Evolutionary conservation across 2,888 invertebrate genomes (phyloP).

Genomic region (Nomada ferruginata): DNA sequence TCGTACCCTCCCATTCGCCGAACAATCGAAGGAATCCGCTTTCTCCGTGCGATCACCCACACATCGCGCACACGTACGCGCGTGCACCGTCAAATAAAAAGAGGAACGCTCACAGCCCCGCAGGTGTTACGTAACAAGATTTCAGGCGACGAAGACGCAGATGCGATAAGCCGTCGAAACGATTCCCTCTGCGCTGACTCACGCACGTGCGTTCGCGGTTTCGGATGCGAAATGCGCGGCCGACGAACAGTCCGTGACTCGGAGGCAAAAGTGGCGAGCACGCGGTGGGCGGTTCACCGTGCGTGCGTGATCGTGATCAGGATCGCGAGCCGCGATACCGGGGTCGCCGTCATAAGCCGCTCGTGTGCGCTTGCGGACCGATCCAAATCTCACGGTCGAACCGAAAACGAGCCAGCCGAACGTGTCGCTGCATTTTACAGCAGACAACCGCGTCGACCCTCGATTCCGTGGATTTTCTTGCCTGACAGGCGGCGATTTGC

Average conservation of each 20-base stretch:
- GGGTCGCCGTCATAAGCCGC: slow-evolving; percentile 77
- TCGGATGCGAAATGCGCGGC: slow-evolving; percentile 51
- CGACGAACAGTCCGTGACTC: slow-evolving; percentile 35
- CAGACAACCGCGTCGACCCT: neutral
- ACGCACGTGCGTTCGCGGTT: slow-evolving; percentile 75
- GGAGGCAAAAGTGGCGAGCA: slow-evolving; percentile 58
- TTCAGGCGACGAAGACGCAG: slow-evolving; percentile 12
- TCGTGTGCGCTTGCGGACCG: slow-evolving; percentile 73
- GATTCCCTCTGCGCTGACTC: slow-evolving; percentile 44
- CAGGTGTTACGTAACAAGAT: slow-evolving; percentile 19
- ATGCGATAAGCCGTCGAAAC: slow-evolving; percentile 27
- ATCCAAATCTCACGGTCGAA: slow-evolving; percentile 74
- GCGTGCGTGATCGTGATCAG: slow-evolving; percentile 81
- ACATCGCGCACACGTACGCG: neutral
- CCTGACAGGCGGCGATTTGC: neutral
- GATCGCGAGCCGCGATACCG: slow-evolving; percentile 79
- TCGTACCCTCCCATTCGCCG: neutral
- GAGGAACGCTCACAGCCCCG: no score
- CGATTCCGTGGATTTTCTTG: neutral
- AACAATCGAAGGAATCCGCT: slow-evolving; percentile 19
- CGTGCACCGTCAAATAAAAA: no score
- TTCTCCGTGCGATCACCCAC: slow-evolving; percentile 20
- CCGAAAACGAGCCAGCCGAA: slow-evolving; percentile 26
- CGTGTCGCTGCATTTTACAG: neutral
- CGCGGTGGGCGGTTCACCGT: slow-evolving; percentile 80